Conservation (phyloP, 2,797 vertebrate genomes). For the Melopsittacus undulatus region DNA sequence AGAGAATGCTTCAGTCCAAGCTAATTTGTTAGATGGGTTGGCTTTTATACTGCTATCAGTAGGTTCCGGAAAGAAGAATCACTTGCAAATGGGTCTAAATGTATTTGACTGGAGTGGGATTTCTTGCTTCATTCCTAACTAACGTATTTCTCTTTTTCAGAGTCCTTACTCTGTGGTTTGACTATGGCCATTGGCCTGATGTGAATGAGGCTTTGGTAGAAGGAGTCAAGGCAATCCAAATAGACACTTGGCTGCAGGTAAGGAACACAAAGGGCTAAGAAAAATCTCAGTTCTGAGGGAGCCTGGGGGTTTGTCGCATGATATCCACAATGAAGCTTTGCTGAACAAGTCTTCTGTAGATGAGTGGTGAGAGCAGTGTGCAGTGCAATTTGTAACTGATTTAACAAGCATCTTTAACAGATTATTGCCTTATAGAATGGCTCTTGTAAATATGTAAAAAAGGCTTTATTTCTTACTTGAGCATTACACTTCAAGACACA, state of each 20-base stretch:
- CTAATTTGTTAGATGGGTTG: not conserved
- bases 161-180: slow-evolving; percentile 98
- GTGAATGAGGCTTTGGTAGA: slow-evolving; percentile 97
- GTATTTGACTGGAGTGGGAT: not conserved
- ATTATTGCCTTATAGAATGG: not conserved
- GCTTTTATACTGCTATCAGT: not conserved
- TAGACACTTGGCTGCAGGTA: slow-evolving; percentile 99
- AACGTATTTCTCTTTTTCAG: slow-evolving; percentile 67
- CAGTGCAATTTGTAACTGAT: not conserved
- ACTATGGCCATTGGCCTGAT: slow-evolving; percentile 98
- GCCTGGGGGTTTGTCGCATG: not conserved
- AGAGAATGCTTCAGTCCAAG: not conserved
- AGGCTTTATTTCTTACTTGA: not conserved
- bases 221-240: slow-evolving; percentile 98
- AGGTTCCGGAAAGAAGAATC: not conserved
- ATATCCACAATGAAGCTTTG: not conserved
- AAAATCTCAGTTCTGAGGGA: not conserved
- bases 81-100: not conserved
- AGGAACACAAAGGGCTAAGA: not conserved
- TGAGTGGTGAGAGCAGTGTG: not conserved
- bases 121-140: not conserved
- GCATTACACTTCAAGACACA: not conserved
- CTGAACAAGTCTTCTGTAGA: not conserved
- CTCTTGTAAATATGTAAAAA: not conserved
- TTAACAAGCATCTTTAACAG: not conserved